phyloP scores from a whole-genome alignment of 2,113 vertebrate genomes.

The Tenebrosternarchus preto region DNA sequence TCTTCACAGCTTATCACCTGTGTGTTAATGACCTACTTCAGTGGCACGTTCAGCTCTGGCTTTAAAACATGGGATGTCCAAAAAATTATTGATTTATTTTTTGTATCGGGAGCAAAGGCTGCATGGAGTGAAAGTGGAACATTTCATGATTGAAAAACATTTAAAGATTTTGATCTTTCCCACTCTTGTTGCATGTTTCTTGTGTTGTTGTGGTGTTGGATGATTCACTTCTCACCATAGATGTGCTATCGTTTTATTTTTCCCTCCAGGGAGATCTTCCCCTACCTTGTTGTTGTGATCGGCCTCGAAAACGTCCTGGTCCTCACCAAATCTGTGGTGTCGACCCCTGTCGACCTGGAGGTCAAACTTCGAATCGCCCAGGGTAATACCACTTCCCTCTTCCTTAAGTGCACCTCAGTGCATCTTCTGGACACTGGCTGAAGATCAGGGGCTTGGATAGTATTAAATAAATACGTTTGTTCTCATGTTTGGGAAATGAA shows the following conservation, averaged over 20 bases:
- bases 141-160: too few species aligned
- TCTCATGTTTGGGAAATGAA: neutral
- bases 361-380: constrained; percentile 97
- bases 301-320: constrained; percentile 96
- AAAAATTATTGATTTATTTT: neutral
- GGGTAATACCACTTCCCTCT: constrained; percentile 70
- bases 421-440: too few species aligned
- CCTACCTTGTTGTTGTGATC: constrained; percentile 95
- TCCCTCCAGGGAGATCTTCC: constrained; percentile 89
- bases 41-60: neutral
- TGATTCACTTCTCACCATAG: too few species aligned
- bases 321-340: constrained; percentile 97
- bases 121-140: too few species aligned
- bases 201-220: too few species aligned
- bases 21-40: neutral
- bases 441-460: too few species aligned
- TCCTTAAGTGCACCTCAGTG: neutral
- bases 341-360: constrained; percentile 94
- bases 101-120: too few species aligned
- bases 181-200: too few species aligned
- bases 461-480: neutral
- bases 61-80: neutral
- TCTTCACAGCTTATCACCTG: neutral
- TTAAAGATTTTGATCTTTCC: too few species aligned
- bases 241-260: neutral